Evolutionary conservation across 2,113 vertebrate genomes (phyloP).

Genomic region (Myanophis thanlyinensis): DNA sequence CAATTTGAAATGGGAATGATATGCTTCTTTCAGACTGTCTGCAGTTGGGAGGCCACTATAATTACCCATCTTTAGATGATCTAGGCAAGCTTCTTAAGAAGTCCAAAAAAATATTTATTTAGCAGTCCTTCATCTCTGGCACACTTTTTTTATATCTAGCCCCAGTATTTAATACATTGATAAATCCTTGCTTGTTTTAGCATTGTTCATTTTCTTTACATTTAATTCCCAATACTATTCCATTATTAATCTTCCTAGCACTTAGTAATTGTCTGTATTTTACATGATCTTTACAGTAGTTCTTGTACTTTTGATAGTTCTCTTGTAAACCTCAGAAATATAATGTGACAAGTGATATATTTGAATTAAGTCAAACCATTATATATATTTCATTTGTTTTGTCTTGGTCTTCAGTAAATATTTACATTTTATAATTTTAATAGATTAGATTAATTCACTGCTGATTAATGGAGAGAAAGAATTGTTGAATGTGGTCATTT

Average conservation of each 20-base stretch:
- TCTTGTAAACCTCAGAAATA: background rate
- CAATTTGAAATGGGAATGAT: background rate
- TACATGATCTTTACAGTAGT: background rate
- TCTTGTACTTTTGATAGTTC: background rate
- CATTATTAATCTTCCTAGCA: background rate
- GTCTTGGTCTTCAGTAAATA: background rate
- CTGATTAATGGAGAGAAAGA: background rate
- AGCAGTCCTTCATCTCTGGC: background rate
- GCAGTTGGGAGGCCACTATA: background rate
- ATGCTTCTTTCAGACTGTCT: background rate
- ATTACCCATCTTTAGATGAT: background rate
- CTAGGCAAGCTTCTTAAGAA: background rate
- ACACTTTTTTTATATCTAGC: background rate
- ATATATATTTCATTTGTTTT: background rate
- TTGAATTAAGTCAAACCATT: background rate
- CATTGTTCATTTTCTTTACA: background rate
- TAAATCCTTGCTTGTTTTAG: background rate
- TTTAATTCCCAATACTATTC: background rate
- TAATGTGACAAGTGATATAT: background rate
- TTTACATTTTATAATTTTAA: background rate
- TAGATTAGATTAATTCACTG: background rate
- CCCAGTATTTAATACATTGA: background rate
- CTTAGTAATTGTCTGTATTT: background rate
- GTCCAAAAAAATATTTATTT: background rate
- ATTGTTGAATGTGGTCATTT: background rate